Base-by-base conservation (phyloP, 2,797 vertebrate genomes). In the Dipus sagitta region DNA sequence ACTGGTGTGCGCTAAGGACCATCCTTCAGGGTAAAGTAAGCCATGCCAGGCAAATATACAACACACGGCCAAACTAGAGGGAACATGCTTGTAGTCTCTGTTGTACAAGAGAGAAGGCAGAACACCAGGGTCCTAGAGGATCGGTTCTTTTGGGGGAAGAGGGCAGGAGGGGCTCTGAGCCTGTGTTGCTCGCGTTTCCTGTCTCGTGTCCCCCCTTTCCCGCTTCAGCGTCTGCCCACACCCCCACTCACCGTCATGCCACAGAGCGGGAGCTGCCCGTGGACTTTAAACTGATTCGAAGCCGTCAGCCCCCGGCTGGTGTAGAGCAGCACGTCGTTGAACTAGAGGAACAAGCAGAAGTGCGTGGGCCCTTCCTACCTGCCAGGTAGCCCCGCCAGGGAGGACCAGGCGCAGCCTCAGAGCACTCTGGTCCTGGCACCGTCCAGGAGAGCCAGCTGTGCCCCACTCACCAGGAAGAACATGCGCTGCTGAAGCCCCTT, bases 401-500 rank as follows among this genome's bases (percentile, higher is more conserved):
- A n/a, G 32, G 87, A 47, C 0, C 13, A 65, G 52, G 26, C 47
- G 23, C 6, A 3, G n/a, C 12, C 26, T 34, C 0, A 0, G 13
- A 18, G 71, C 3, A 13, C 8, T 26, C 0, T 0, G 54, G 21
- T 42, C 58, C 5, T 21, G 0, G 30, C 47, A 17, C 74, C 87
- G 75, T 0, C 12, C 1, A 14, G 68, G 64, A 92, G 77, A 71
- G 82, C 70, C 30, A 30, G 26, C 52, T 30, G 47, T 12, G 90
- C 42, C 1, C 87, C 93, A 97, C 98, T 98, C 98, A 99, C 99
- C 99, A 99, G 98, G 97, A 99, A 99, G 97, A 99, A 99, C 99
- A 99, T 99, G 96, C 99, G 98, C 96, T 99, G 99, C 97, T 99
- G 99, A 28, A 99, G 99, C 95, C 99, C 99, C 98, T 99, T 99